A percentile compares a stretch with the other conserved stretches of the same genome.
phyloP scores from a whole-genome alignment of 2,113 vertebrate genomes.

The Chamaea fasciata region DNA sequence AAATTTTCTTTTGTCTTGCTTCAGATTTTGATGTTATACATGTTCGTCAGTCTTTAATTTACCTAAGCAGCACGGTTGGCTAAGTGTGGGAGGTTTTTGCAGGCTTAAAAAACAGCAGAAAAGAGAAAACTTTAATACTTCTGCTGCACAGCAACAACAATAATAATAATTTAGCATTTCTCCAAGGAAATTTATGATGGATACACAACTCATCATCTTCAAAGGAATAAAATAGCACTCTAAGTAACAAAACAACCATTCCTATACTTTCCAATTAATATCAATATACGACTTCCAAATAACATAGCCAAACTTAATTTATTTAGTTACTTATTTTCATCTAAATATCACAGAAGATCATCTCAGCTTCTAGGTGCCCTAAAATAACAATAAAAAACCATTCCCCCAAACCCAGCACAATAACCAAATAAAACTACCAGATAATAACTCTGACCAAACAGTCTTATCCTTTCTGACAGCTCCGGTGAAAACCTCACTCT shows the following conservation, averaged over 20 bases:
- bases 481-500: neutral
- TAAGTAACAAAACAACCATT: neutral
- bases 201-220: neutral
- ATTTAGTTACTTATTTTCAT: neutral
- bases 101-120: neutral
- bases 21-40: constrained; percentile 1
- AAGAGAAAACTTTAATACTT: neutral
- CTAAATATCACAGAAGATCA: neutral
- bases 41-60: constrained; percentile 39
- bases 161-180: neutral
- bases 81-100: constrained; percentile 22
- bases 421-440: neutral
- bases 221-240: neutral
- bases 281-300: neutral
- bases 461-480: neutral
- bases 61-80: neutral
- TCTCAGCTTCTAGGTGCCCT: neutral
- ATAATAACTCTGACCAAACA: neutral
- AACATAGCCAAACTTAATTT: neutral
- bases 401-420: neutral
- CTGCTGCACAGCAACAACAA: neutral
- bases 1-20: constrained; percentile 32
- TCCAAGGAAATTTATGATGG: neutral
- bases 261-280: neutral
- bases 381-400: neutral